phyloP scores from a whole-genome alignment of 2,888 invertebrate species.

The Morpho helenor region DNA sequence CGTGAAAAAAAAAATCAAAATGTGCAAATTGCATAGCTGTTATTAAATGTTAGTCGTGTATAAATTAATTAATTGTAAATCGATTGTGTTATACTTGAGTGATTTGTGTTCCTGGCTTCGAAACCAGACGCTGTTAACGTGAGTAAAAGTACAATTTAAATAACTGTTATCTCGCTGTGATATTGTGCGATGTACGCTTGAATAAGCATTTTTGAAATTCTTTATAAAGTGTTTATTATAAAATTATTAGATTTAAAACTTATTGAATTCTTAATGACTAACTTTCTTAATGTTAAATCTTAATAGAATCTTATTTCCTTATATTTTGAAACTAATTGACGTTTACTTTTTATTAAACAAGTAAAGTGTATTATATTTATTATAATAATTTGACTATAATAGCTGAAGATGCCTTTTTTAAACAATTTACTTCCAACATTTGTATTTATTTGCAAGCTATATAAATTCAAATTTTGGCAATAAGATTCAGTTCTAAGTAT shows the following conservation, averaged over 20 bases:
- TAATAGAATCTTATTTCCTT: neutral
- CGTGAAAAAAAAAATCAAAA: slow-evolving; percentile 46
- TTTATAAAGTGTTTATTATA: slow-evolving; percentile 6
- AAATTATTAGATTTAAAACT: too few relatives aligned
- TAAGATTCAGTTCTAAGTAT: too few relatives aligned
- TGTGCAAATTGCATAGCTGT: slow-evolving; percentile 36
- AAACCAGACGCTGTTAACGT: slow-evolving; percentile 51
- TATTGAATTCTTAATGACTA: too few relatives aligned
- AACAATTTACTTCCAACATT: too few relatives aligned
- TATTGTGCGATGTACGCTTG: slow-evolving; percentile 34
- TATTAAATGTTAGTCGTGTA: slow-evolving; percentile 28
- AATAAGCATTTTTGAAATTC: slow-evolving; percentile 32
- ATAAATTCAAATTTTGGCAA: too few relatives aligned
- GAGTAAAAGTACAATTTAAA: slow-evolving; percentile 59
- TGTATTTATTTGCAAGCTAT: too few relatives aligned
- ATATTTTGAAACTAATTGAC: neutral
- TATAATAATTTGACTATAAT: too few relatives aligned
- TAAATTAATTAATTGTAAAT: slow-evolving; percentile 37
- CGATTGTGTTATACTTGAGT: slow-evolving; percentile 53
- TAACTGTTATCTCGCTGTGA: slow-evolving; percentile 50
- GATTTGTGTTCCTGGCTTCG: slow-evolving; percentile 49
- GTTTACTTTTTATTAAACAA: too few relatives aligned
- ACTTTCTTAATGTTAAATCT: neutral
- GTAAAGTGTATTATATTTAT: too few relatives aligned
- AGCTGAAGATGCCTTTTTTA: too few relatives aligned